Base-by-base conservation (phyloP, 2,113 vertebrate genomes). In the Callionymus lyra region DNA sequence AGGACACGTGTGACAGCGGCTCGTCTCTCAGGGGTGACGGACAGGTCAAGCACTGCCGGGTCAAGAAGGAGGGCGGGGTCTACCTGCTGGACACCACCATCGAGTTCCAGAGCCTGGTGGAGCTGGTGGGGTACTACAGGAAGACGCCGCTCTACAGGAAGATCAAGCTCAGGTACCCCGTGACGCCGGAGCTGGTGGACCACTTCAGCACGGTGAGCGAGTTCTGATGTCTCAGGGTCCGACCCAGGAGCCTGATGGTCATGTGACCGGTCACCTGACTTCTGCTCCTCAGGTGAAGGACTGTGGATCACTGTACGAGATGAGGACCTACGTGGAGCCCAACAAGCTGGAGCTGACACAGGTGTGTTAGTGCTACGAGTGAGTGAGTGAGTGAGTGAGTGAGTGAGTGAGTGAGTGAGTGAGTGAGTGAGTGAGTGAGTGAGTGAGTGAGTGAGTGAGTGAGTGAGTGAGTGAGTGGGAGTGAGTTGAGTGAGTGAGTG, bases 31-130 rank as follows among this genome's bases (percentile, higher is more conserved):
- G 95, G 66, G 95, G 93, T 1, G 88, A 90, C 31, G 91, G 93
- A 21, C 92, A 90, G 72, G 91, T 99, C 41, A 98, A 97, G 40
- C 95, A 99, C 55, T 99, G 93, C 51, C 87, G 92, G 12, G 95
- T 99, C 68, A 85, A 88, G 67, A 90, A 85, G 35, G 93, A 98
- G 0, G 92, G 89, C 14, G 61, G 64, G 18, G 82, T 87, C 62
- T 96, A 89, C 2, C 87, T 99, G 52, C 76, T 98, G 54, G 95
- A 94, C 4, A 90, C 89, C 17, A 92, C 94, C 0, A 91, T 90
- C 1, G 93, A 95, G 66, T 98, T 97, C 1, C 91, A 95, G 71
- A 97, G 91, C 51, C 68, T 98, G 12, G 87, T 95, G 64, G 94
- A 98, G 70, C 76, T 98, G 44, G 93, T 98, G 19, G 87, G 71